These are phyloP conservation scores for Nymphalis urticae DNA, from an alignment of 2,888 invertebrate species.

Conservation along the genomic window DNA sequence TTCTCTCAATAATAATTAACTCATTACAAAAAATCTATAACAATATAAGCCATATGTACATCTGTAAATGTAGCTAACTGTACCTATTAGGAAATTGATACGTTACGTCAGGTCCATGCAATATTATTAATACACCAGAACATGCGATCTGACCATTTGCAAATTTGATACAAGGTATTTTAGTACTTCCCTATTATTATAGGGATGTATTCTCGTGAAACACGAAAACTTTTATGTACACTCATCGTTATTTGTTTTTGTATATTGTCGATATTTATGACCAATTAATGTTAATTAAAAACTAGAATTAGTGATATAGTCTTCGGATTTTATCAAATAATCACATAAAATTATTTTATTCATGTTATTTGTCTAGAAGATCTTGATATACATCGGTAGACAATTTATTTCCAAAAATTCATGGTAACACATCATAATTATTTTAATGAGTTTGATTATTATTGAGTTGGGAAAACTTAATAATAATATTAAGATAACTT, in stretches of 20 bases:
- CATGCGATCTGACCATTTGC: constrained; percentile 45
- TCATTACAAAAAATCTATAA: background rate
- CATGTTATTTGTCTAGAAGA: too few species aligned
- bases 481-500: too few species aligned
- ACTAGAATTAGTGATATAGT: background rate
- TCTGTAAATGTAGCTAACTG: constrained; percentile 1
- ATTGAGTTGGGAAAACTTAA: too few species aligned
- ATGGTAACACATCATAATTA: too few species aligned
- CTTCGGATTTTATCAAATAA: too few species aligned
- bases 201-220: constrained; percentile 2
- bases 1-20: background rate
- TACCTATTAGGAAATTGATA: constrained; percentile 39
- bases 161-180: constrained; percentile 40
- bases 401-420: too few species aligned
- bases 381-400: too few species aligned
- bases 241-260: background rate
- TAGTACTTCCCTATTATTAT: constrained; percentile 20
- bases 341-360: too few species aligned
- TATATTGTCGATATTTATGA: background rate
- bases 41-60: background rate
- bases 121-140: constrained; percentile 41
- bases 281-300: background rate
- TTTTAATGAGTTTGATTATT: too few species aligned
- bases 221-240: constrained; percentile 7
- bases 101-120: constrained; percentile 33